Conservation (phyloP, 2,888 invertebrate genomes). For the Nudaria mundana region DNA sequence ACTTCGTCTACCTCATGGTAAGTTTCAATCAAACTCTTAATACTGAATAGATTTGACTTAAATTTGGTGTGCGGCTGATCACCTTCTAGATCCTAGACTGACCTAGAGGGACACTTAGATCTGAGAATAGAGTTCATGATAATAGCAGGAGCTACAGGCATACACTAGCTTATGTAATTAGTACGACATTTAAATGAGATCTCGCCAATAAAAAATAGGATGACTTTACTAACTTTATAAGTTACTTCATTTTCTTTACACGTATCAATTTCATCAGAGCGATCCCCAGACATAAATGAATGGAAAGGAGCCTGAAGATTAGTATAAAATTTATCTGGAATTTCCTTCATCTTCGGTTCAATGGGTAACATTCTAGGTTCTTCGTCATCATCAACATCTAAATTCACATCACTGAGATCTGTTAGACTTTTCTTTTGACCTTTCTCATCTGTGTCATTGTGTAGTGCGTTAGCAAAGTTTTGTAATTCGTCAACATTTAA, state of each 20-base stretch:
- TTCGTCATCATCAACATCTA: constrained; percentile 84
- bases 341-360: constrained; percentile 45
- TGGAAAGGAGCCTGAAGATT: constrained; percentile 68
- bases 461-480: constrained; percentile 65
- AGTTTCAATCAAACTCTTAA: no score
- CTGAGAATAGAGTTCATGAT: no score
- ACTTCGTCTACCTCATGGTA: no score
- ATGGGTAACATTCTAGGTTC: constrained; percentile 34
- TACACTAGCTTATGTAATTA: no score
- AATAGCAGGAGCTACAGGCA: no score
- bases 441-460: constrained; percentile 57
- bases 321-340: constrained; percentile 66
- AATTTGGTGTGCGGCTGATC: no score
- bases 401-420: constrained; percentile 90
- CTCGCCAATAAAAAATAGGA: no score
- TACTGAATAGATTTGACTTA: no score
- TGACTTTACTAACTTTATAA: constrained; percentile 77
- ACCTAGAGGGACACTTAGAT: no score
- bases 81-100: no score
- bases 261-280: constrained; percentile 55
- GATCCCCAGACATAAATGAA: constrained; percentile 51
- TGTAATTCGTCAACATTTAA: constrained; percentile 69
- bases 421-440: constrained; percentile 53
- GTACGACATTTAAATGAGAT: no score
- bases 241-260: constrained; percentile 72